phyloP scores from a whole-genome alignment of 2,888 invertebrate genomes.

The Cheilosia pagana region DNA sequence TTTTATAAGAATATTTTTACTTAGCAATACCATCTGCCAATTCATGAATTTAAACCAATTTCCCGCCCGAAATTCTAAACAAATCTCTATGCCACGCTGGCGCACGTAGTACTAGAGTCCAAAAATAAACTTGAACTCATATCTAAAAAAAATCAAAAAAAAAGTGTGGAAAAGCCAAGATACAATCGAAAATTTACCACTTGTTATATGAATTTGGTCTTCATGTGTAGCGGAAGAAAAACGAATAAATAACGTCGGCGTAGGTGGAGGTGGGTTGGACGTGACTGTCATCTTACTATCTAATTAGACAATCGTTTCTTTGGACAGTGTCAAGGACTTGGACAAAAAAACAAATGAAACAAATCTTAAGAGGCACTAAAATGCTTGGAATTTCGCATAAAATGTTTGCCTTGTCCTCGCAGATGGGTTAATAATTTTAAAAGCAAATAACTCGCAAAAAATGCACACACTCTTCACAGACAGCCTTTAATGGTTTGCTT shows the following conservation, averaged over 20 bases:
- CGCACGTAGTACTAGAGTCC: constrained; percentile 32
- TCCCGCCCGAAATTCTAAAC: constrained; percentile 15
- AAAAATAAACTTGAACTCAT: constrained; percentile 65
- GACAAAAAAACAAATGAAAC: constrained; percentile 4
- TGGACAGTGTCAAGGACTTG: constrained; percentile 49
- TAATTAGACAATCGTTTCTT: constrained; percentile 34
- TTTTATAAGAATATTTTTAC: too few species aligned
- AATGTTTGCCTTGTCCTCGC: constrained; percentile 14
- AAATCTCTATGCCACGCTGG: constrained; percentile 19
- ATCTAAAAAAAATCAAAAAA: background rate
- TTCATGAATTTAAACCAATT: constrained; percentile 16
- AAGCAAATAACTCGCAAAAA: constrained; percentile 43
- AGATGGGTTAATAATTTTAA: constrained; percentile 52
- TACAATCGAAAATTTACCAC: constrained; percentile 57
- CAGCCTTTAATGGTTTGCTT: constrained; percentile 86
- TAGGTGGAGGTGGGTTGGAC: constrained; percentile 28
- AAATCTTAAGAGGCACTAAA: background rate
- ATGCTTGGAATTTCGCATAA: constrained; percentile 18
- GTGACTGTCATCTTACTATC: constrained; percentile 42
- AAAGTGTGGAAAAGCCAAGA: background rate
- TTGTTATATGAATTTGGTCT: constrained; percentile 47
- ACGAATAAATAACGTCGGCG: constrained; percentile 18
- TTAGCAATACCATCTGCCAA: constrained; percentile 38
- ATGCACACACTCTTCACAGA: constrained; percentile 80
- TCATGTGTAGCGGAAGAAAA: background rate